Evolutionary conservation across 2,888 invertebrate genomes (phyloP), one percentile per base, ranked within the genome.

Genomic region (Ariolimax columbianus): DNA sequence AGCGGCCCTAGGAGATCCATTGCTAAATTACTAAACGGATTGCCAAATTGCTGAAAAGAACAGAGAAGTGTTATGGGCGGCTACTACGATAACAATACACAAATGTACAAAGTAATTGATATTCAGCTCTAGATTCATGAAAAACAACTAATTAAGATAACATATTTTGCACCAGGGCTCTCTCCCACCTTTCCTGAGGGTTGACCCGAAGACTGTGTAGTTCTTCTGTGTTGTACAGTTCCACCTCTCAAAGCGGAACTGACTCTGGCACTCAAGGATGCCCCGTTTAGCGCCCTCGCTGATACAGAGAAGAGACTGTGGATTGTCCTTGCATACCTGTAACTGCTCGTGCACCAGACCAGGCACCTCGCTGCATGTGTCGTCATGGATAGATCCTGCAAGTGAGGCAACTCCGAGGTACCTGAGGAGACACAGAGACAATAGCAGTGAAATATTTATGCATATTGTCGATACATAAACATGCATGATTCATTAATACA

Each of bases 191-290:
- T 95, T 93, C 84, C 94, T 93, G n/a, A 95, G 91, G 40, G 95
- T 94, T 88, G 94, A 93, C 38, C 95, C 95, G 89, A 95, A 95
- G n/a, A 95, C 94, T 73, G 94, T 94, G 87, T 94, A 93, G 82
- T 90, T 92, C 86, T 84, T 87, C 80, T 87, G 87, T 0, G 93
- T 92, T 3, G 95, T 94, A 89, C 96, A 96, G 92, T 96, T 96
- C 96, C 96, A 96, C 23, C 95, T 92, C 90, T 95, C 95, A 89
- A 94, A 94, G 80, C 94, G 92, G 91, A 96, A 96, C 92, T 95
- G 95, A 83, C 93, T 93, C 90, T 95, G 95, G 89, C 95, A 96
- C 90, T 96, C 95, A 55, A 93, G 90, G 86, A 96, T 95, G 47
- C 95, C 95, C 66, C 94, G 92, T 55, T 95, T 91, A 2, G 95